A percentile compares a stretch with the other conserved stretches of the same genome.
Evolutionary conservation across 2,113 vertebrate species (phyloP).

Genomic region (Scolopax mira): DNA sequence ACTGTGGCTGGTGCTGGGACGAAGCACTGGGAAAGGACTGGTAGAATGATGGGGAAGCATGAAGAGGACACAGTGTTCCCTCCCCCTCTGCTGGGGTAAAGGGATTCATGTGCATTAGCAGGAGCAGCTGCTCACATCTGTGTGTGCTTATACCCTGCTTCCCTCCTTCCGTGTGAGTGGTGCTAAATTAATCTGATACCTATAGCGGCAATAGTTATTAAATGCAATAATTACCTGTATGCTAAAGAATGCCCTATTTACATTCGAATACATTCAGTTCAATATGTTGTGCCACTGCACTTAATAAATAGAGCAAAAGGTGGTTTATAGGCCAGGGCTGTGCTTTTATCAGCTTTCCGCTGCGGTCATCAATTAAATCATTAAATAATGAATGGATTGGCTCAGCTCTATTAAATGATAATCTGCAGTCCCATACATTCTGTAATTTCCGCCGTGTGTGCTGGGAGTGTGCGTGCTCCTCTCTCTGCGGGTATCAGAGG

Average conservation of each 20-base stretch:
- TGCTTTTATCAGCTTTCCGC: conserved; percentile 19
- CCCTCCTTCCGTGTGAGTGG: background rate
- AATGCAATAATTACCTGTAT: conserved; percentile 6
- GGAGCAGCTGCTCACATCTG: background rate
- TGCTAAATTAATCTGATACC: background rate
- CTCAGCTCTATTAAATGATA: conserved; percentile 22
- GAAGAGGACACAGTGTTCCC: background rate
- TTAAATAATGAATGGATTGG: conserved; percentile 66
- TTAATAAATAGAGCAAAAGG: conserved; percentile 56
- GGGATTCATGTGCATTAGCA: background rate
- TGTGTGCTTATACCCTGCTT: background rate
- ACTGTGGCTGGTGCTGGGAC: background rate
- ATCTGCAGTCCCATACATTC: background rate
- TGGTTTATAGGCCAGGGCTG: conserved; percentile 46
- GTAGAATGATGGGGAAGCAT: accelerated
- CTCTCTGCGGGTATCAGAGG: background rate
- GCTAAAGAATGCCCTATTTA: background rate
- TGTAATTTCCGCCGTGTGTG: background rate
- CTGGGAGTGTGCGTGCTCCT: background rate
- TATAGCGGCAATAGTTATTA: background rate
- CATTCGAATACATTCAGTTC: background rate
- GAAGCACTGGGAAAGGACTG: background rate
- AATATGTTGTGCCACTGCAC: conserved; percentile 37
- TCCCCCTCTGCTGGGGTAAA: background rate
- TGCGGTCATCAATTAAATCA: conserved; percentile 63